Base-by-base conservation (phyloP, 1,140 invertebrate species). In the Cotesia chilonis region DNA sequence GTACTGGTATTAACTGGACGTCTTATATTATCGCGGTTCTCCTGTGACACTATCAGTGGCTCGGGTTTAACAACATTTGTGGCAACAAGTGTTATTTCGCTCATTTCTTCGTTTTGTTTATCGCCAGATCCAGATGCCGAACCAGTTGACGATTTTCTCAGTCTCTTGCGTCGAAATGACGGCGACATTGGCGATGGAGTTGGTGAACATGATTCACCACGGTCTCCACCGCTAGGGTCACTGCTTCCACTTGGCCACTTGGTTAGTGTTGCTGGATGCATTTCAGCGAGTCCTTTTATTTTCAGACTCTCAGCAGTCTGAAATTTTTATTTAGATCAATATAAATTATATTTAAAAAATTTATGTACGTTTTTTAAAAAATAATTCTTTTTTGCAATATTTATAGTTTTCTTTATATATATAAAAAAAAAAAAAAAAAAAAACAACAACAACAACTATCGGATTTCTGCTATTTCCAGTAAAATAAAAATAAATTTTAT, bases 201-300 rank as follows among this genome's bases (percentile, higher is more conserved):
- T 4, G 84, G 84, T 4, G 84, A 84, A 76, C 83, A 85, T 1
- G 84, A 84, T 74, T 85, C 83, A 0, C 83, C 84, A 28, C 84
- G 71, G 72, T 85, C 83, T 12, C 75, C 81, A 73, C 82, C 82
- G 17, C 77, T 80, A 36, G 76, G 76, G 55, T 81, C 81, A 9
- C 80, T 80, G 52, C 76, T 81, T 73, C 88, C 89, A 73, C 89
- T 91, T 73, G 91, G 90, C 65, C 90, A 90, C 75, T 92, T 90
- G 61, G 89, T 92, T 36, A 92, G 84, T 10, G 91, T 91, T 17
- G 92, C 90, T 55, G 91, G 89, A 69, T 94, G 93, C 89, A 94
- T 94, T 83, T 96, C 94, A 59, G 94, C 93, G 20, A 96, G 86
- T 35, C 94, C 92, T 90, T 96, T 94, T 52, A 96, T 94, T 86